Evolutionary conservation across 2,113 vertebrate genomes (phyloP).

Genomic region (Labeo rohita): DNA sequence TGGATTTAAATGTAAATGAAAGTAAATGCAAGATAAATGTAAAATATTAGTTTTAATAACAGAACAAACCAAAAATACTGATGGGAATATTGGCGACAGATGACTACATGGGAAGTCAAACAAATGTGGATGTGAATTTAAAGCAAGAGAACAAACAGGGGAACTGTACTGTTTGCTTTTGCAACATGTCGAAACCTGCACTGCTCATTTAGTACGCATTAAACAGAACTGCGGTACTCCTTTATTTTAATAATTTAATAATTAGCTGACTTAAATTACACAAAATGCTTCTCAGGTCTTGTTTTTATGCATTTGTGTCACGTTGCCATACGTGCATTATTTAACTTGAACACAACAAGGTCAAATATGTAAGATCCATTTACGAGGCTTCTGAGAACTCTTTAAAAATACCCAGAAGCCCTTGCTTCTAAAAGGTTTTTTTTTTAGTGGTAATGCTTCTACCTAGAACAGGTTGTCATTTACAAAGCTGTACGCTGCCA

Average conservation of each 20-base stretch:
- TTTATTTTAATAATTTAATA: background rate
- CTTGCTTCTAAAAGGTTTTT: background rate
- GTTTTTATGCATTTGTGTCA: background rate
- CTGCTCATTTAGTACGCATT: background rate
- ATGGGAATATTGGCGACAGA: background rate
- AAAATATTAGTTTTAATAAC: background rate
- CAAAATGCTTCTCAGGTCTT: background rate
- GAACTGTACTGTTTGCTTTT: background rate
- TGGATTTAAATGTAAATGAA: background rate
- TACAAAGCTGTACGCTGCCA: background rate
- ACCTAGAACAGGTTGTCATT: background rate
- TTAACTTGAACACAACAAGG: background rate
- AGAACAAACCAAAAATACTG: background rate
- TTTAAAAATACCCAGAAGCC: background rate
- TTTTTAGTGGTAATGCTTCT: constrained; percentile 9
- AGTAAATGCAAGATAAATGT: background rate
- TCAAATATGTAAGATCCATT: background rate
- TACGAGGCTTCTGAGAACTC: background rate
- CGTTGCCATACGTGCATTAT: background rate
- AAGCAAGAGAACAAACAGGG: background rate
- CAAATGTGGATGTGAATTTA: background rate
- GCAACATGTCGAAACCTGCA: background rate
- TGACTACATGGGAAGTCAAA: background rate
- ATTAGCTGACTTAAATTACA: background rate
- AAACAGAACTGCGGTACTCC: background rate